phyloP scores from a whole-genome alignment of 1,140 invertebrate species.

The Camponotus floridanus region DNA sequence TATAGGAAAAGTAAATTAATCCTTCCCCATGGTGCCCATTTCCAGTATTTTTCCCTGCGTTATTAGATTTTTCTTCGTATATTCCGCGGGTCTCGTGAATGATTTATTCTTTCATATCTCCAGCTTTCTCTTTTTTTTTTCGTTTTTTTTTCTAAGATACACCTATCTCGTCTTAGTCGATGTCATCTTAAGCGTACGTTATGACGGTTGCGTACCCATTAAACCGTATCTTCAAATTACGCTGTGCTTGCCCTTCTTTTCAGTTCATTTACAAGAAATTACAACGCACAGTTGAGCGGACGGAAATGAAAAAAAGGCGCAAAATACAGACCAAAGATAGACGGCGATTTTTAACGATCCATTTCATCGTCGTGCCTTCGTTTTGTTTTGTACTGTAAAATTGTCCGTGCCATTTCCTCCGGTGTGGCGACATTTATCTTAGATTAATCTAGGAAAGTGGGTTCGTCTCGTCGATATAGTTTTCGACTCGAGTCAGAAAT shows the following conservation, averaged over 20 bases:
- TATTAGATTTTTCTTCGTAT: background rate
- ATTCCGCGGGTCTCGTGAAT: background rate
- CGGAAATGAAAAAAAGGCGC: background rate
- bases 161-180: slow-evolving; percentile 47
- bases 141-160: background rate
- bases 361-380: background rate
- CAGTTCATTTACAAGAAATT: slow-evolving; percentile 54
- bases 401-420: slow-evolving; percentile 32
- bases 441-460: slow-evolving; percentile 62
- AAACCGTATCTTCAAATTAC: slow-evolving; percentile 65
- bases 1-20: slow-evolving; percentile 45
- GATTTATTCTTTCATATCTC: slow-evolving; percentile 22
- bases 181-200: slow-evolving; percentile 55
- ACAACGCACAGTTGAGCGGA: slow-evolving; percentile 23
- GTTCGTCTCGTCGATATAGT: slow-evolving; percentile 40
- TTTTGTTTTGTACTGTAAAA: slow-evolving; percentile 49
- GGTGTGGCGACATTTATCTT: slow-evolving; percentile 48
- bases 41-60: slow-evolving; percentile 1
- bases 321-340: slow-evolving; percentile 9
- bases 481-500: slow-evolving; percentile 50
- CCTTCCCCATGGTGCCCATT: slow-evolving; percentile 1
- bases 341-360: slow-evolving; percentile 11
- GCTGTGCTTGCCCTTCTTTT: slow-evolving; percentile 30
- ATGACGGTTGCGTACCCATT: slow-evolving; percentile 56
- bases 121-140: background rate